phyloP scores from a whole-genome alignment of 2,113 vertebrate species.

The Brachirus orientalis region DNA sequence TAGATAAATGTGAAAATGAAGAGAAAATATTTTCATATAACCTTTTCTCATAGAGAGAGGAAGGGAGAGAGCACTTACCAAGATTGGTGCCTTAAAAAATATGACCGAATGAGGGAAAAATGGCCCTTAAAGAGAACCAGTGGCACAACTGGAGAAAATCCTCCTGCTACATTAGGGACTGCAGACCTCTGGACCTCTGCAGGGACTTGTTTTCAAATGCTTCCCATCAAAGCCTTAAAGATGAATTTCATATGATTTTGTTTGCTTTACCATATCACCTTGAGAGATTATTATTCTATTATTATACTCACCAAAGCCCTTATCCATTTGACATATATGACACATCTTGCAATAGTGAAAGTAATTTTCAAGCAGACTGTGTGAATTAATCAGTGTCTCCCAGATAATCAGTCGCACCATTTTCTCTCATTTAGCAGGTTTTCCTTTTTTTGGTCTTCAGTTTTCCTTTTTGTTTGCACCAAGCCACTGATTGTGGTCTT shows the following conservation, averaged over 20 bases:
- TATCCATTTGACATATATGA: not conserved
- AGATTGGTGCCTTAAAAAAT: slow-evolving; percentile 15
- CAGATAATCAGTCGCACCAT: not conserved
- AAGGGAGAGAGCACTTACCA: not conserved
- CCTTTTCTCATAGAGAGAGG: too few species aligned
- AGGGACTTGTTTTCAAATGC: slow-evolving; percentile 5
- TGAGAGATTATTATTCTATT: not conserved
- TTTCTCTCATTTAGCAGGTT: slow-evolving; percentile 6
- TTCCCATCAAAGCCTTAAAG: slow-evolving; percentile 21
- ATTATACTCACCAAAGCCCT: not conserved
- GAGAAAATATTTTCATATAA: too few species aligned
- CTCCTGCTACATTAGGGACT: slow-evolving; percentile 1
- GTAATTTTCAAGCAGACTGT: not conserved
- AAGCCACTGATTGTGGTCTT: not conserved
- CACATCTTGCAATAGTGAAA: not conserved
- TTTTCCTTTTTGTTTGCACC: not conserved
- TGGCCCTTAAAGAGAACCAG: not conserved
- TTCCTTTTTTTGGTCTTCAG: not conserved
- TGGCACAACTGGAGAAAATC: not conserved
- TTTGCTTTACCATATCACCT: not conserved
- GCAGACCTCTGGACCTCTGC: slow-evolving; percentile 21
- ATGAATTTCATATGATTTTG: not conserved
- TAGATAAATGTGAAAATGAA: not conserved
- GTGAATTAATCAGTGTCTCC: not conserved
- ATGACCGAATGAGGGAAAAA: not conserved